Evolutionary conservation across 2,888 invertebrate genomes (phyloP).

Genomic region (Eupelmus urozonus): DNA sequence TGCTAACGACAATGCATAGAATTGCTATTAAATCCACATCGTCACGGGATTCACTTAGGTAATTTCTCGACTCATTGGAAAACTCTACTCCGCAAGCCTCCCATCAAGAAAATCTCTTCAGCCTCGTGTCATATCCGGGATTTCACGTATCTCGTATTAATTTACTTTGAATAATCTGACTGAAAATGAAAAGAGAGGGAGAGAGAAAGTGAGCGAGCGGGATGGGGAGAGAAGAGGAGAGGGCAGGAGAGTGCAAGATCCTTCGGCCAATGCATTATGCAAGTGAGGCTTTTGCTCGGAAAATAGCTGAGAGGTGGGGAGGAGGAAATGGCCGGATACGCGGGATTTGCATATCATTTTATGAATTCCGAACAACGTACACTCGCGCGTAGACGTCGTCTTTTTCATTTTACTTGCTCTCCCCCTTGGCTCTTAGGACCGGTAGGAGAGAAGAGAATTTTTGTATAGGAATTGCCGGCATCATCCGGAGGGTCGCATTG

Average conservation of each 20-base stretch:
- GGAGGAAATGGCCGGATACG: conserved; percentile 65
- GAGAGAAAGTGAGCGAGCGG: neutral
- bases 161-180: conserved; percentile 34
- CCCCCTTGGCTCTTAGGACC: neutral
- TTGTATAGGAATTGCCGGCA: no score
- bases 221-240: neutral
- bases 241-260: conserved; percentile 7
- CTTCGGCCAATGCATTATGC: conserved; percentile 51
- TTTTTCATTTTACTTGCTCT: conserved; percentile 8
- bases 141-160: conserved; percentile 31
- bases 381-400: neutral
- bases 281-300: conserved; percentile 19
- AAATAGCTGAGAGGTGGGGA: conserved; percentile 6
- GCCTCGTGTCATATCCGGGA: no score
- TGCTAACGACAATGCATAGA: no score
- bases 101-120: neutral
- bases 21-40: no score
- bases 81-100: neutral
- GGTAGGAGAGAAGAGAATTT: neutral
- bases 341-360: conserved; percentile 71
- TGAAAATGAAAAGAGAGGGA: neutral
- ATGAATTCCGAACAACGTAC: conserved; percentile 66
- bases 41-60: neutral
- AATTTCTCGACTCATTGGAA: neutral
- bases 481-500: no score